Conservation (phyloP, 2,113 vertebrate genomes). For the Mus pahari region DNA sequence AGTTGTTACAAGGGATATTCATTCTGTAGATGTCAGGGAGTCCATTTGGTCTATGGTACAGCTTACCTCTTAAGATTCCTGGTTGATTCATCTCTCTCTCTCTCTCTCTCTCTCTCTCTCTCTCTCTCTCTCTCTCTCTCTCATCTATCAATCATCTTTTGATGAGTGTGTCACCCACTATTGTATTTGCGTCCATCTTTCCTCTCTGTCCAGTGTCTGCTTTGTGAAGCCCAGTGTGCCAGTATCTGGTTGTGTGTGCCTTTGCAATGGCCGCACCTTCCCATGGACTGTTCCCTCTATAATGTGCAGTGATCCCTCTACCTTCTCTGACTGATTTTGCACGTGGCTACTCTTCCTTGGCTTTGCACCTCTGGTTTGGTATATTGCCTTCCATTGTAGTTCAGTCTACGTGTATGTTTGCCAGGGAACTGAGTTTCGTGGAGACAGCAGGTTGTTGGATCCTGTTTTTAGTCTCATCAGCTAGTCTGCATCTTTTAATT, state of each 20-base stretch:
- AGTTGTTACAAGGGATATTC: neutral
- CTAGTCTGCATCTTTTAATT: neutral
- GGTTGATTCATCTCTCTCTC: neutral
- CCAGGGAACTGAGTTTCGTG: neutral
- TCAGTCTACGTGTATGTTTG: neutral
- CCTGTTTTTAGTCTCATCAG: neutral
- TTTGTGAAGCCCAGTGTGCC: neutral
- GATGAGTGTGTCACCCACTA: neutral
- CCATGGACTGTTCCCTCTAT: neutral
- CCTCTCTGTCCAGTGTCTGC: neutral
- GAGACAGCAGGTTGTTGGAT: neutral
- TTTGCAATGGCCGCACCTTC: neutral
- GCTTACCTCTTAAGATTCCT: neutral
- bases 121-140: neutral
- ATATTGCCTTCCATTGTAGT: neutral
- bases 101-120: neutral
- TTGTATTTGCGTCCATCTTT: neutral
- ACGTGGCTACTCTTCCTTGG: neutral
- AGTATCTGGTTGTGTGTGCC: neutral
- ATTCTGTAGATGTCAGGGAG: neutral
- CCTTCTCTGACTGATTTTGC: neutral
- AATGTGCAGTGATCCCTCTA: neutral
- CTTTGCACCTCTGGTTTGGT: neutral
- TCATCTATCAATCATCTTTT: neutral
- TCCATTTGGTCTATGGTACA: neutral